phyloP scores from a whole-genome alignment of 2,888 invertebrate species.

The Ormyrus nitidulus region DNA sequence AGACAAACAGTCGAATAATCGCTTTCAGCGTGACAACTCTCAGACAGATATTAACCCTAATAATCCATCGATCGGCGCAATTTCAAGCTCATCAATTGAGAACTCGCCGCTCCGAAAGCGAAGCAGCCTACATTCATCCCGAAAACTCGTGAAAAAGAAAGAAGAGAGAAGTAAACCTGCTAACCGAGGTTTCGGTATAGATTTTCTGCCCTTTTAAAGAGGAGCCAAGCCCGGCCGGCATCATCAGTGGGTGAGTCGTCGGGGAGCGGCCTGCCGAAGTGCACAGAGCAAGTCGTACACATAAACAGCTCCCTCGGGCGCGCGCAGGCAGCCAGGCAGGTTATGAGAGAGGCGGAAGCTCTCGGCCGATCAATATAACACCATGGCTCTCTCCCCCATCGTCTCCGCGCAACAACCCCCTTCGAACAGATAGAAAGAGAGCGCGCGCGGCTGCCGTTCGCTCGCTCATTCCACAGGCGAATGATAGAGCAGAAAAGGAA shows the following conservation, averaged over 20 bases:
- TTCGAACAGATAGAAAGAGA: conserved; percentile 2
- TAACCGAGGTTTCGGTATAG: conserved; percentile 50
- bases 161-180: conserved; percentile 32
- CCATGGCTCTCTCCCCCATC: conserved; percentile 62
- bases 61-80: conserved; percentile 34
- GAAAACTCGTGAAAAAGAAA: no score
- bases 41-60: conserved; percentile 22
- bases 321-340: conserved; percentile 55
- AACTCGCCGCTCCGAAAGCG: no score
- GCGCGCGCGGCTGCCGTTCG: not conserved
- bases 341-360: conserved; percentile 58
- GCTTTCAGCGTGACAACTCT: no score
- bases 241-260: conserved; percentile 13
- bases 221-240: conserved; percentile 1
- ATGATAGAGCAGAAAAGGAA: conserved; percentile 39
- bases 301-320: conserved; percentile 56
- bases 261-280: conserved; percentile 13
- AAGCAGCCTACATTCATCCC: no score
- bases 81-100: conserved; percentile 31
- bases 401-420: conserved; percentile 43
- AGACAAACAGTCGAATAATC: no score
- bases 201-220: conserved; percentile 41
- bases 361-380: conserved; percentile 69
- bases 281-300: conserved; percentile 9
- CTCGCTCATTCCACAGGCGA: not conserved